Percentiles rank a stretch among this genome's conserved stretches.
phyloP scores from a whole-genome alignment of 2,888 invertebrate genomes.

The Sarcophaga rosellei region DNA sequence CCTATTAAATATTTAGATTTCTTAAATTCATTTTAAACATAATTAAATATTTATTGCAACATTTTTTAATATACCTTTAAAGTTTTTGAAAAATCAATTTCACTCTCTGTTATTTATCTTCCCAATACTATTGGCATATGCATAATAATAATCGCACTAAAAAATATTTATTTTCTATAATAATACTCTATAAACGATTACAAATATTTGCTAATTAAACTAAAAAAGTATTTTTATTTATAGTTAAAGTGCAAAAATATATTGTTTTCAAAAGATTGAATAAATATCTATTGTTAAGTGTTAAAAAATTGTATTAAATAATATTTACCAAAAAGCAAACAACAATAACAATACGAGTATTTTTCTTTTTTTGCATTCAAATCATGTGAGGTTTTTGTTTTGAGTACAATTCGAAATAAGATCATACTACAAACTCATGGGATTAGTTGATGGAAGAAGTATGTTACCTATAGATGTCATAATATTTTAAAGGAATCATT shows the following conservation, averaged over 20 bases:
- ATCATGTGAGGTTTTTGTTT: conserved; percentile 13
- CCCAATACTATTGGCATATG: too few species aligned
- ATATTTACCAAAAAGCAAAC: neutral
- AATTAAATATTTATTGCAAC: too few species aligned
- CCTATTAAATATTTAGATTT: too few species aligned
- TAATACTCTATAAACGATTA: neutral
- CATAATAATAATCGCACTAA: too few species aligned
- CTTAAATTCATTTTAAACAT: too few species aligned
- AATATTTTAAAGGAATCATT: too few species aligned
- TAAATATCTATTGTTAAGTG: conserved; percentile 23
- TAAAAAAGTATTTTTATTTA: neutral
- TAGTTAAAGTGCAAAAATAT: conserved; percentile 13
- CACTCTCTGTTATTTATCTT: too few species aligned
- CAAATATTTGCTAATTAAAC: neutral
- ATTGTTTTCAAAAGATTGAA: conserved; percentile 13
- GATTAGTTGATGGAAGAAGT: too few species aligned
- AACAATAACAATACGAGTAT: neutral
- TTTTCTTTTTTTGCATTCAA: neutral
- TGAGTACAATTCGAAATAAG: neutral
- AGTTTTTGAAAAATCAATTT: too few species aligned
- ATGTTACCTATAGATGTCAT: too few species aligned
- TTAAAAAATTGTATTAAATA: conserved; percentile 10
- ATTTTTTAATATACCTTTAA: too few species aligned
- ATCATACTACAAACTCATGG: neutral
- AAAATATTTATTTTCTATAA: too few species aligned